A percentile compares a stretch with the other conserved stretches of the same genome.
These are phyloP conservation scores for Mungos mungo DNA, from an alignment of 2,113 vertebrate genomes.

Conservation along the genomic window DNA sequence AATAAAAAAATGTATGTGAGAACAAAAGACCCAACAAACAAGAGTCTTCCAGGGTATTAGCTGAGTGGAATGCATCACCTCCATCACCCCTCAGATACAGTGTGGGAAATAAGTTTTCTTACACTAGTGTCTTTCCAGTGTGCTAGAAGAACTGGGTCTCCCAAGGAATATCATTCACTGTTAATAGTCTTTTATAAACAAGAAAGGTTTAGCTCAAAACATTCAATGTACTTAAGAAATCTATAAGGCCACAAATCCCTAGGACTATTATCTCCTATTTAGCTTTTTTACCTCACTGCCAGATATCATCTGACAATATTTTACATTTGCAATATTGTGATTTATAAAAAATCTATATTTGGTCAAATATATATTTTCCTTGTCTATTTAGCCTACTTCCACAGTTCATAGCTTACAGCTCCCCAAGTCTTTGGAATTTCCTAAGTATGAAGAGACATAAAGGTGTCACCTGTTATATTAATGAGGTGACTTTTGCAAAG, in stretches of 20 bases:
- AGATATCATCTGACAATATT: background rate
- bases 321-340: background rate
- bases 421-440: background rate
- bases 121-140: background rate
- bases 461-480: background rate
- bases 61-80: background rate
- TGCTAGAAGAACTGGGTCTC: background rate
- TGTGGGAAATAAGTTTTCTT: background rate
- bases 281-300: background rate
- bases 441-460: background rate
- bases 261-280: background rate
- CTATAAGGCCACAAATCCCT: background rate
- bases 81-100: background rate
- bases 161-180: background rate
- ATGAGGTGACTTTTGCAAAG: background rate
- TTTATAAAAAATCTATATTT: background rate
- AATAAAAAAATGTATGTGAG: background rate
- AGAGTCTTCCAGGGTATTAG: background rate
- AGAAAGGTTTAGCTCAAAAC: background rate
- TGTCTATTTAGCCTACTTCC: background rate
- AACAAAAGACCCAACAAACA: background rate
- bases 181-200: background rate
- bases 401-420: background rate
- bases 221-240: constrained; percentile 1
- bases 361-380: background rate